Evolutionary conservation across 2,113 vertebrate genomes (phyloP).

Genomic region (Ictalurus punctatus): DNA sequence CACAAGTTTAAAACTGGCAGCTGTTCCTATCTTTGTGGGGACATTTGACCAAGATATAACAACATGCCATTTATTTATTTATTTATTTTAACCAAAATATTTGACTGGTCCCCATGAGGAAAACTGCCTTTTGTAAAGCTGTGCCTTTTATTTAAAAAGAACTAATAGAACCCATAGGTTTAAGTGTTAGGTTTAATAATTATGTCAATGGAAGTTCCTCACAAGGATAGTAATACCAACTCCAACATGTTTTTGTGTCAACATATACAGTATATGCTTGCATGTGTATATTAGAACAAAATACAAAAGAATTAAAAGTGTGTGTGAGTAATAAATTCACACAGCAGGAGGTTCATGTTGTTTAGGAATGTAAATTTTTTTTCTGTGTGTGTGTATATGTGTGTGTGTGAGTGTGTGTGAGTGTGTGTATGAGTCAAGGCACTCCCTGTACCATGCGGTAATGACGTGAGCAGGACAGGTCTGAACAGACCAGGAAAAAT

Average conservation of each 20-base stretch:
- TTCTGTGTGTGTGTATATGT: constrained; percentile 30
- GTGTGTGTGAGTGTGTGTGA: neutral
- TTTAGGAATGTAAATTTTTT: constrained; percentile 66
- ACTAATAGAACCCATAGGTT: neutral
- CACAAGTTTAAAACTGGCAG: neutral
- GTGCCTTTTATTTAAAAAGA: neutral
- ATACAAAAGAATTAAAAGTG: constrained; percentile 52
- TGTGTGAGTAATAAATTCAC: constrained; percentile 51
- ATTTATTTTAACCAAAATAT: neutral
- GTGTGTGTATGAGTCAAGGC: constrained; percentile 70
- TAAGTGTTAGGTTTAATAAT: neutral
- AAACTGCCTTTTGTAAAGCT: neutral
- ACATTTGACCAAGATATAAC: neutral
- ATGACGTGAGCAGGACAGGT: constrained; percentile 71
- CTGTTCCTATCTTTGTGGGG: neutral
- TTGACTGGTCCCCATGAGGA: neutral
- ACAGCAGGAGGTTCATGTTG: constrained; percentile 57
- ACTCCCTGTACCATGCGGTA: constrained; percentile 60
- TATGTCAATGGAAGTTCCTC: neutral
- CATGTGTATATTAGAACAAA: neutral
- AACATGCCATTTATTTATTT: neutral
- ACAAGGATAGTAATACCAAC: neutral
- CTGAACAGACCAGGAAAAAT: constrained; percentile 62
- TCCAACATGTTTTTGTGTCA: neutral
- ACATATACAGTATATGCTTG: constrained; percentile 13